Conservation (phyloP, 2,797 vertebrate genomes). For the Poeciliopsis paucimaculata region DNA sequence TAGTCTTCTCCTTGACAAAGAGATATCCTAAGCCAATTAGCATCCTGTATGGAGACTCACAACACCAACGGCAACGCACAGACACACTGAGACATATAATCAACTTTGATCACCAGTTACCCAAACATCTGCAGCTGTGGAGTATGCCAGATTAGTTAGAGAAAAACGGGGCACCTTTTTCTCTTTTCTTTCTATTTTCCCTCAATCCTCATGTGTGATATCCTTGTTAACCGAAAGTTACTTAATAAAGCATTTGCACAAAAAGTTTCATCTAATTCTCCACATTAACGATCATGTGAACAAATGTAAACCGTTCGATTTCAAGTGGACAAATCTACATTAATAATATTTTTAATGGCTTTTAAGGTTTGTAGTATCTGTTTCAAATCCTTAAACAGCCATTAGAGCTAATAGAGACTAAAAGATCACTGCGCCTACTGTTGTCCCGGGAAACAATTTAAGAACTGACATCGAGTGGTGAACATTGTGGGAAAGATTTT, state of each 20-base stretch:
- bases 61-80: neutral
- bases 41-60: neutral
- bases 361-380: neutral
- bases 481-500: conserved; percentile 17
- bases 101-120: neutral
- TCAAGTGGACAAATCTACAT: neutral
- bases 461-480: conserved; percentile 8
- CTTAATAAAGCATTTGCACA: neutral
- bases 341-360: neutral
- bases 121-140: neutral
- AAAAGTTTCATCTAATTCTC: neutral
- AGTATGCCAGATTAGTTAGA: neutral
- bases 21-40: neutral
- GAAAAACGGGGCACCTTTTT: neutral
- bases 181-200: neutral
- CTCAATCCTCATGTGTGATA: neutral
- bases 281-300: neutral
- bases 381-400: neutral
- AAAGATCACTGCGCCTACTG: neutral
- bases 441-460: conserved; percentile 2
- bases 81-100: neutral
- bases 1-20: neutral
- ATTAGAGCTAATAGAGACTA: neutral
- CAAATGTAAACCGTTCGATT: neutral
- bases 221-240: neutral